Evolutionary conservation across 2,113 vertebrate species (phyloP).

Genomic region (Tylochromis polylepis): DNA sequence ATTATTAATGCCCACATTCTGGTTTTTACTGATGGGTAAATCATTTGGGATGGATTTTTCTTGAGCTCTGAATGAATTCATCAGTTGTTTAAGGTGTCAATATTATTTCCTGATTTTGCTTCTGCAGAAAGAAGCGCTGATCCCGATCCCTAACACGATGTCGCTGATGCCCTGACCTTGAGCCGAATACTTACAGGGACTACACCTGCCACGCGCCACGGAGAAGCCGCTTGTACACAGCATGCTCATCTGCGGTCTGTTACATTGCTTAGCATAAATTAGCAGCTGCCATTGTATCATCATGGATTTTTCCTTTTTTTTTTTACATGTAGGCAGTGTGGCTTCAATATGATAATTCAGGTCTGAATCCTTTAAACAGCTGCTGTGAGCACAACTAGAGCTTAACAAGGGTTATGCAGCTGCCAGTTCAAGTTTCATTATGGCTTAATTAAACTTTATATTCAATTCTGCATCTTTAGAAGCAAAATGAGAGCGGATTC

Average conservation of each 20-base stretch:
- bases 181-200: constrained; percentile 42
- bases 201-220: neutral
- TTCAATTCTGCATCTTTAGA: constrained; percentile 56
- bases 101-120: constrained; percentile 55
- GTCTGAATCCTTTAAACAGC: constrained; percentile 11
- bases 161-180: constrained; percentile 55
- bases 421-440: constrained; percentile 52
- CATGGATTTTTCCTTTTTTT: neutral
- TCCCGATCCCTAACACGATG: constrained; percentile 38
- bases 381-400: constrained; percentile 18
- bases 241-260: neutral
- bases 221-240: neutral
- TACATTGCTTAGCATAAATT: neutral
- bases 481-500: constrained; percentile 34
- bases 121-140: constrained; percentile 27
- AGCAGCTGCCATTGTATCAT: neutral
- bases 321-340: neutral
- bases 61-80: constrained; percentile 57
- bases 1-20: constrained; percentile 73
- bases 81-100: constrained; percentile 69
- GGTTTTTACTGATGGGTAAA: constrained; percentile 70
- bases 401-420: constrained; percentile 30
- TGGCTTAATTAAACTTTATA: constrained; percentile 60
- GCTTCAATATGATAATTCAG: neutral
- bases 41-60: constrained; percentile 68